phyloP scores from a whole-genome alignment of 2,113 vertebrate genomes.

The Ptilorrhoa leucosticta region DNA sequence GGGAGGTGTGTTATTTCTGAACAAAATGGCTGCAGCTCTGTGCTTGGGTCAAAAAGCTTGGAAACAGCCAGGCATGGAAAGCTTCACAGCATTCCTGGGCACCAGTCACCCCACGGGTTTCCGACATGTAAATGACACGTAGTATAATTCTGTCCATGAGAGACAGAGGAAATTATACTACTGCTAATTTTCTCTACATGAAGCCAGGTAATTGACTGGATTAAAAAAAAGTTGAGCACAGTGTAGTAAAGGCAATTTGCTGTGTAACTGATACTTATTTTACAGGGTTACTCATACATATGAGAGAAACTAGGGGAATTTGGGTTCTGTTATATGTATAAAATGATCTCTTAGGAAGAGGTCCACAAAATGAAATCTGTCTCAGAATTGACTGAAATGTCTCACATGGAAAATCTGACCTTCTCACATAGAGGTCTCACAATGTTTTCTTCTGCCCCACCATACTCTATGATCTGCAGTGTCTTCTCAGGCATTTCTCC shows the following conservation, averaged over 20 bases:
- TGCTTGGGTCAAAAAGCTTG: neutral
- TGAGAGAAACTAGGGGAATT: neutral
- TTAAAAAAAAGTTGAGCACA: neutral
- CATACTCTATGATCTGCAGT: neutral
- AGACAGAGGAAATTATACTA: neutral
- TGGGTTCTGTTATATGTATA: neutral
- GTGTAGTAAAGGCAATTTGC: neutral
- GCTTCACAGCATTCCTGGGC: neutral
- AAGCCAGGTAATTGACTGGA: neutral
- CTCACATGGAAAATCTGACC: neutral
- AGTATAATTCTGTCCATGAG: neutral
- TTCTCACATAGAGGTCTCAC: neutral
- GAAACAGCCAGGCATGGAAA: neutral
- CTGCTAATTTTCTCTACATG: neutral
- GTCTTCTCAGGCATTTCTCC: neutral
- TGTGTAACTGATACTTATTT: neutral
- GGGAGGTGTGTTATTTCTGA: neutral
- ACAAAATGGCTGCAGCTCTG: neutral
- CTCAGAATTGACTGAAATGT: neutral
- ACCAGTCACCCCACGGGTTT: neutral
- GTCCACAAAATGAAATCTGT: neutral
- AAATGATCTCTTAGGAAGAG: neutral
- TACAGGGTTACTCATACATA: neutral
- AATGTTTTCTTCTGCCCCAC: neutral
- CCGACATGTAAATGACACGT: neutral